Conservation (phyloP, 2,888 invertebrate species). For the Endotricha flammealis region DNA sequence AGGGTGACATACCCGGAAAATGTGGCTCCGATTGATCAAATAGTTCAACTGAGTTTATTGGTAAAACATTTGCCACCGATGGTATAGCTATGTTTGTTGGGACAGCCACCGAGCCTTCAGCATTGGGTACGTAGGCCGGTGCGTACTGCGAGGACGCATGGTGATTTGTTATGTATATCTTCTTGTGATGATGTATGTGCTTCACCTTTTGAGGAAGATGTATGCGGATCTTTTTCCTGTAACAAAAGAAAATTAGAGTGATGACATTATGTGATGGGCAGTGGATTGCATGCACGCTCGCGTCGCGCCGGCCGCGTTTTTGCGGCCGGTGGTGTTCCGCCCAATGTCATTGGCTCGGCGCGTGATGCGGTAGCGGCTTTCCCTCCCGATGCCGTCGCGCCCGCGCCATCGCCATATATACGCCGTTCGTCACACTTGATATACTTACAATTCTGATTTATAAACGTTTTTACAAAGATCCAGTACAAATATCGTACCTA, state of each 20-base stretch:
- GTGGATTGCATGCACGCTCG: conserved; percentile 52
- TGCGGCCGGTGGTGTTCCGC: conserved; percentile 47
- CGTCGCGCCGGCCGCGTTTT: conserved; percentile 34
- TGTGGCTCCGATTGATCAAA: conserved; percentile 50
- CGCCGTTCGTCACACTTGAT: conserved; percentile 41
- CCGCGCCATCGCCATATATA: conserved; percentile 35
- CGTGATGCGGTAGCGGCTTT: conserved; percentile 63
- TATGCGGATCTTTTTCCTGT: conserved; percentile 77
- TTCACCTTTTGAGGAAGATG: conserved; percentile 77
- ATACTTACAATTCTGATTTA: conserved; percentile 33
- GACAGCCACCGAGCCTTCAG: conserved; percentile 60
- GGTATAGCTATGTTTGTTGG: conserved; percentile 55
- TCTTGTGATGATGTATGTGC: conserved; percentile 76
- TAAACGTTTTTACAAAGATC: conserved; percentile 28
- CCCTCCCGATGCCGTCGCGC: conserved; percentile 45
- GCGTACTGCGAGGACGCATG: conserved; percentile 67
- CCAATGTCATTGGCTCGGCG: conserved; percentile 59
- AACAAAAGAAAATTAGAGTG: conserved; percentile 58
- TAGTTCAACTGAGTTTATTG: conserved; percentile 52
- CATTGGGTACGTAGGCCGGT: conserved; percentile 64
- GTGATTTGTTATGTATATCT: conserved; percentile 73
- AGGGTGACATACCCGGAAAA: conserved; percentile 35
- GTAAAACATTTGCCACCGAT: conserved; percentile 47
- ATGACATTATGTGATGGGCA: conserved; percentile 36
- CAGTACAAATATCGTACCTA: conserved; percentile 22